Evolutionary conservation across 2,888 invertebrate genomes (phyloP), one percentile per base, ranked within the genome.

Genomic region (Achlya flavicornis): DNA sequence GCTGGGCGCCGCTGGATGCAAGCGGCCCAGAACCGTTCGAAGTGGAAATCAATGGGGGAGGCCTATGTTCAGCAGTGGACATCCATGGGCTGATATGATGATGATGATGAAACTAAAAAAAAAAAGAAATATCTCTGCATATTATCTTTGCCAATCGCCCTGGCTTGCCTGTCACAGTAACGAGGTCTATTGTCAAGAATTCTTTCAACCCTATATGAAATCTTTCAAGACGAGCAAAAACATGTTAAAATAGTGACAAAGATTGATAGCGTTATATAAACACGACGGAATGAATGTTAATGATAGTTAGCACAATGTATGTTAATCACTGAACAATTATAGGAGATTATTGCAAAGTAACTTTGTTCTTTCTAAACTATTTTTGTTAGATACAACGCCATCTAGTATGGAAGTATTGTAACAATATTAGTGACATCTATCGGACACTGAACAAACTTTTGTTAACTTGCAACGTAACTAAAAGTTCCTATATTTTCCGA

Each of bases 401-500:
- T 78, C 85, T 84, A 53, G 75, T 61, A 67, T 57, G 5, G 11
- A 63, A 14, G 11, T 11, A 12, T n/a, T 10, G 4, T 46, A 16
- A 14, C 35, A 65, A 8, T 26, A 53, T 16, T 12, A 66, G 61
- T 67, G 69, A 69, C 70, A 71, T 64, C 72, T 71, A 66, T 14
- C 35, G 43, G 12, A 26, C 10, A 19, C 33, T n/a, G 1, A 8
- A 1, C 0, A 10, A 61, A 64, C 61, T 63, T 53, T 26, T 11
- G n/a, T 46, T 14, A 48, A 10, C 46, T 6, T 7, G 1, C n/a
- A n/a, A 5, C 5, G 43, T 11, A 26, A 62, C 69, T 69, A 78
- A 38, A 75, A 76, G 80, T 86, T 81, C 63, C 5, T 63, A 14
- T 70, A 72, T 77, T 81, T 66, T 76, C 67, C 84, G 85, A 65